phyloP scores from a whole-genome alignment of 2,888 invertebrate genomes.

The Acanthosepion esculentum region DNA sequence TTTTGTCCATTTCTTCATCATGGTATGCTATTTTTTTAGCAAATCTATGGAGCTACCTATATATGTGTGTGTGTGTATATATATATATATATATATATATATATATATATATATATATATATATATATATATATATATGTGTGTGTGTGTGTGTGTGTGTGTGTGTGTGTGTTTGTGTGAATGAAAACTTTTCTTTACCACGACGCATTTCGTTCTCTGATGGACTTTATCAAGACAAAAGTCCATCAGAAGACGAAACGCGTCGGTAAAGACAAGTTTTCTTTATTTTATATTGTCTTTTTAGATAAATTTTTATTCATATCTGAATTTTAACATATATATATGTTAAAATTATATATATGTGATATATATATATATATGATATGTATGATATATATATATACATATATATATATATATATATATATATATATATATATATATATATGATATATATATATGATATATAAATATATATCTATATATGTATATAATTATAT shows the following conservation, averaged over 20 bases:
- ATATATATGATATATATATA: too few species aligned
- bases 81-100: background rate
- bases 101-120: constrained; percentile 16
- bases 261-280: too few species aligned
- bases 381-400: too few species aligned
- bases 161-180: background rate
- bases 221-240: too few species aligned
- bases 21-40: background rate
- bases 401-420: background rate
- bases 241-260: too few species aligned
- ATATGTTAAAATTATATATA: background rate
- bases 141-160: background rate
- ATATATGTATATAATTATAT: background rate
- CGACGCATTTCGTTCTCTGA: background rate
- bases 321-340: too few species aligned
- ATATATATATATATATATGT: background rate
- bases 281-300: too few species aligned
- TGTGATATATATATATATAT: too few species aligned
- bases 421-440: background rate
- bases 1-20: background rate
- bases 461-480: background rate
- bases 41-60: background rate
- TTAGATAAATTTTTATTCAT: too few species aligned
- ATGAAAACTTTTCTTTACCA: background rate
- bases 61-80: background rate